Percentiles rank a stretch among this genome's conserved stretches.
These are phyloP conservation scores for Sinocyclocheilus anshuiensis DNA, from an alignment of 2,113 vertebrate species.

Conservation along the genomic window DNA sequence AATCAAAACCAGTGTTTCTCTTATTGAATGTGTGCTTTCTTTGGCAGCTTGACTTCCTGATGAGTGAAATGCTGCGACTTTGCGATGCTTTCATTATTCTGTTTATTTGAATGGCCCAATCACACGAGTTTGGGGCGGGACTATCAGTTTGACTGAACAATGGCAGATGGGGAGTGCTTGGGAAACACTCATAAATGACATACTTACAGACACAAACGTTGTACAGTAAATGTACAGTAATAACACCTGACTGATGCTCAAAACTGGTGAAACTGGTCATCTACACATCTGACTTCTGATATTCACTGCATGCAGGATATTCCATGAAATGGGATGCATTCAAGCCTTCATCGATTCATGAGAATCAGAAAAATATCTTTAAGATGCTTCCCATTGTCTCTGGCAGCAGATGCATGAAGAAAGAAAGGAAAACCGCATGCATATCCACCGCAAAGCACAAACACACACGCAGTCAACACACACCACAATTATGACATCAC, in stretches of 20 bases:
- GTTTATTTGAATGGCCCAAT: not conserved
- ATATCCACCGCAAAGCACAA: constrained; percentile 37
- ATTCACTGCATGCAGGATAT: not conserved
- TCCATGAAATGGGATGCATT: not conserved
- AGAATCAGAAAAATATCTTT: not conserved
- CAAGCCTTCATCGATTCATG: not conserved
- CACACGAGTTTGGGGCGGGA: not conserved
- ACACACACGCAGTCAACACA: constrained; percentile 50
- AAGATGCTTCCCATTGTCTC: not conserved
- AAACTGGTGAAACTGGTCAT: not conserved
- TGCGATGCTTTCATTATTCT: not conserved
- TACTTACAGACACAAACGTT: not conserved
- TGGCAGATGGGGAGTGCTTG: not conserved
- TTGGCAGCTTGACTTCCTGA: not conserved
- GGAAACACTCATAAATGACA: not conserved
- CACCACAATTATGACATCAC: constrained; percentile 75
- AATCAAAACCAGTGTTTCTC: not conserved
- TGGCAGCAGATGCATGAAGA: not conserved
- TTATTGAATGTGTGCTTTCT: not conserved
- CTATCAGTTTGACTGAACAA: not conserved
- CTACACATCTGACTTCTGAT: not conserved
- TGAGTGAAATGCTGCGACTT: not conserved
- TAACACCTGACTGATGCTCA: not conserved
- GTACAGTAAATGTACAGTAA: too few species aligned
- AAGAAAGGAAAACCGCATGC: constrained; percentile 29